Evolutionary conservation across 2,888 invertebrate genomes (phyloP).

Genomic region (Callimorpha dominula): DNA sequence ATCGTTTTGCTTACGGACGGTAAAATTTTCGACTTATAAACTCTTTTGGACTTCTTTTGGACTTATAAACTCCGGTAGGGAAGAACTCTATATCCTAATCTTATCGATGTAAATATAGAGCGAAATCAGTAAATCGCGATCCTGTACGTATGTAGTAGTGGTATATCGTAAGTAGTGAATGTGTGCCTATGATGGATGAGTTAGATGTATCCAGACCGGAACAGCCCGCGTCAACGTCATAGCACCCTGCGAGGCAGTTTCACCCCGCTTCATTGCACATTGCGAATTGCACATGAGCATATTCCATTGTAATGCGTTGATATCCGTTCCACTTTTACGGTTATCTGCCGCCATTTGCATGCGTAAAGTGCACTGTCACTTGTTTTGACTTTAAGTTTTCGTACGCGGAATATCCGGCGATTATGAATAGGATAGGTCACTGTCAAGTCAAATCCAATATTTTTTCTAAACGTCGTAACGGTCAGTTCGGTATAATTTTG

Average conservation of each 20-base stretch:
- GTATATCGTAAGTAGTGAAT: neutral
- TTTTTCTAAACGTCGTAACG: neutral
- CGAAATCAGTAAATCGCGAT: neutral
- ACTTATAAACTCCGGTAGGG: neutral
- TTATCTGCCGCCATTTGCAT: slow-evolving; percentile 55
- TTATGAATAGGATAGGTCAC: slow-evolving; percentile 12
- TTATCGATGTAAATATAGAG: neutral
- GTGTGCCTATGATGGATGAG: slow-evolving; percentile 48
- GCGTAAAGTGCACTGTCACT: slow-evolving; percentile 52
- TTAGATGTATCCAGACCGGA: slow-evolving; percentile 70
- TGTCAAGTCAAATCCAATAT: neutral
- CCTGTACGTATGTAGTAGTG: neutral
- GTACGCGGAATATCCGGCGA: slow-evolving; percentile 35
- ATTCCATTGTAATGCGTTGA: slow-evolving; percentile 67
- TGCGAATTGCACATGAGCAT: slow-evolving; percentile 58
- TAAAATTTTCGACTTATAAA: too few species aligned
- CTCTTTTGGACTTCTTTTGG: too few species aligned
- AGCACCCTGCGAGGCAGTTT: slow-evolving; percentile 55
- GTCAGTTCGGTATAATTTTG: neutral
- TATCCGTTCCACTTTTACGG: slow-evolving; percentile 83
- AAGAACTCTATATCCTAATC: neutral
- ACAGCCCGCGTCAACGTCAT: slow-evolving; percentile 53
- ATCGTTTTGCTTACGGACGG: too few species aligned
- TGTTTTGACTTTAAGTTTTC: slow-evolving; percentile 43
- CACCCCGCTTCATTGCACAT: slow-evolving; percentile 72